Conservation (phyloP, 2,888 invertebrate genomes). For the Trissolcus brochymenae region DNA sequence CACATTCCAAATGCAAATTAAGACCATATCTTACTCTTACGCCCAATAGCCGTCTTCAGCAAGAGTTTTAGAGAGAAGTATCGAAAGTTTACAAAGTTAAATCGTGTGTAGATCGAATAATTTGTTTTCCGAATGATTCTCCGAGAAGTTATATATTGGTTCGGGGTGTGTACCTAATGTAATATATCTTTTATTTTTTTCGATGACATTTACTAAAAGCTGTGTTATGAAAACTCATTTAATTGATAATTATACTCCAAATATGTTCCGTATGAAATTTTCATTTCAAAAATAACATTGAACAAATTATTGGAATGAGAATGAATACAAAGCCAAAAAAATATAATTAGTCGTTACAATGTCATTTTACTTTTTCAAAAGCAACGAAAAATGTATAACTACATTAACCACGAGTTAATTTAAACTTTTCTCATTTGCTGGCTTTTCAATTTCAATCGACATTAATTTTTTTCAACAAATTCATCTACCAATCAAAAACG, state of each 20-base stretch:
- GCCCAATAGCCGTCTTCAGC: conserved; percentile 31
- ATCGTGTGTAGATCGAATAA: conserved; percentile 48
- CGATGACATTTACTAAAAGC: not conserved
- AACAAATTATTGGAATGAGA: too few relatives aligned
- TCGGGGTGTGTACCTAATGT: conserved; percentile 6
- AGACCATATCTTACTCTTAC: conserved; percentile 23
- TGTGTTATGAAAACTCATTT: conserved; percentile 12
- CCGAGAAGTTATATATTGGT: conserved; percentile 25
- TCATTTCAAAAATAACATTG: too few relatives aligned
- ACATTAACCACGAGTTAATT: too few relatives aligned
- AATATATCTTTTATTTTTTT: conserved; percentile 25
- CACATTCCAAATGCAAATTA: conserved; percentile 19
- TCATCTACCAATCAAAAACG: too few relatives aligned
- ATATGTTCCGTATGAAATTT: too few relatives aligned
- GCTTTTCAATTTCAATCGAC: too few relatives aligned
- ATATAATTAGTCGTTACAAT: too few relatives aligned
- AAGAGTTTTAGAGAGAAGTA: conserved; percentile 41
- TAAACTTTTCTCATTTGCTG: too few relatives aligned
- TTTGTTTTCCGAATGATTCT: conserved; percentile 46
- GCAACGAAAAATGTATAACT: too few relatives aligned
- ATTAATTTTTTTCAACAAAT: too few relatives aligned
- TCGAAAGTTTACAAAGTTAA: conserved; percentile 49
- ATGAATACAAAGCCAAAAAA: too few relatives aligned
- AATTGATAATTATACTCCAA: not conserved
- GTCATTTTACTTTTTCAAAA: too few relatives aligned